Evolutionary conservation across 2,113 vertebrate genomes (phyloP).

Genomic region (Cathartes aura): DNA sequence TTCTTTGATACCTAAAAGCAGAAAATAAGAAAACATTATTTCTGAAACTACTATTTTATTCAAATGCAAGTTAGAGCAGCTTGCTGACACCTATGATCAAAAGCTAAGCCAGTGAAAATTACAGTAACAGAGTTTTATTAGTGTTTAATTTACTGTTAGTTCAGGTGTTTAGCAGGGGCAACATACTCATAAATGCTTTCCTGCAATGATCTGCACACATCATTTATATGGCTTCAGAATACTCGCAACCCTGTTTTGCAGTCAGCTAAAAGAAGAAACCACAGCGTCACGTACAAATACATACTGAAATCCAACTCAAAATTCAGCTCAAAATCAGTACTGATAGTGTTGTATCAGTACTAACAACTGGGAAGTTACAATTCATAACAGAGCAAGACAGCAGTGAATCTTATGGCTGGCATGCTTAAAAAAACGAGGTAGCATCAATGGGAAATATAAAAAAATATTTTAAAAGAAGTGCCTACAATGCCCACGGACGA

Average conservation of each 20-base stretch:
- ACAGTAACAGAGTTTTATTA: neutral
- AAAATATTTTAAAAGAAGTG: neutral
- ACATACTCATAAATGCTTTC: neutral
- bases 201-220: neutral
- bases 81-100: neutral
- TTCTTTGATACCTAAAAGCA: conserved; percentile 82
- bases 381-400: neutral
- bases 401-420: neutral
- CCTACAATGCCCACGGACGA: neutral
- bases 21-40: neutral
- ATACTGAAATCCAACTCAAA: neutral
- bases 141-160: neutral
- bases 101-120: neutral
- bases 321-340: neutral
- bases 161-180: neutral
- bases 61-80: neutral
- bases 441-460: neutral
- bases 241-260: neutral
- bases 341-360: neutral
- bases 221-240: neutral
- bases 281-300: neutral
- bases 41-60: neutral
- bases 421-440: neutral
- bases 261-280: neutral
- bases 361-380: neutral